Base-by-base conservation (phyloP, 2,888 invertebrate genomes). In the Dolichomitus sp. region DNA sequence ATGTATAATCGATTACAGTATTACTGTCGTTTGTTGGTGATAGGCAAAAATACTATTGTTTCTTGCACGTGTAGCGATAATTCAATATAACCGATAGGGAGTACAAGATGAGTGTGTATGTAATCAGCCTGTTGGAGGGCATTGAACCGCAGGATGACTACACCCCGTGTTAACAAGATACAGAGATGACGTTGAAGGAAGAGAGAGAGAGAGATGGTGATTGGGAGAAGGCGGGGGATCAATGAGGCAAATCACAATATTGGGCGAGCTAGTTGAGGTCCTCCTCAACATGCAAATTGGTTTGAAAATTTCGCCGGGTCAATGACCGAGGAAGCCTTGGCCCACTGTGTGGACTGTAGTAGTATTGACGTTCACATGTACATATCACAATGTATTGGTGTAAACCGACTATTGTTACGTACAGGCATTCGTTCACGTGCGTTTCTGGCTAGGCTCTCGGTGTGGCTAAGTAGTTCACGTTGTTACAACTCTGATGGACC, bases 251-350 rank as follows among this genome's bases (percentile, higher is more conserved):
- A 83, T 82, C 70, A 66, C 50, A 72, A 79, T 75, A 80, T 80
- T 68, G 79, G 50, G 59, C 33, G 73, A 76, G 68, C 66, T 73
- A 74, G 77, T 77, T 48, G 73, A 83, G 45, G 68, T 77, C 80
- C 73, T 83, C 72, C 76, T 72, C 83, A 70, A 27, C 73, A 76
- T 68, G 73, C 57, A 77, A 68, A 80, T 83, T 80, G 83, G 48
- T 77, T 83, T 74, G 80, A 77, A 77, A 80, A 77, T 80, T 83
- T 83, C 69, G 73, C 69, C 23, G 57, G 80, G 77, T 83, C 80
- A 77, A 80, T 57, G 83, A 83, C 83, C 69, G 68, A 54, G 19
- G 69, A 48, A 68, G 61, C 69, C 50, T 80, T 80, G 83, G 80
- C 80, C 80, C 83, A 80, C 77, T 80, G 77, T 72, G 57, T 48